Conservation (phyloP, 2,888 invertebrate species). For the Xylocampa areola region DNA sequence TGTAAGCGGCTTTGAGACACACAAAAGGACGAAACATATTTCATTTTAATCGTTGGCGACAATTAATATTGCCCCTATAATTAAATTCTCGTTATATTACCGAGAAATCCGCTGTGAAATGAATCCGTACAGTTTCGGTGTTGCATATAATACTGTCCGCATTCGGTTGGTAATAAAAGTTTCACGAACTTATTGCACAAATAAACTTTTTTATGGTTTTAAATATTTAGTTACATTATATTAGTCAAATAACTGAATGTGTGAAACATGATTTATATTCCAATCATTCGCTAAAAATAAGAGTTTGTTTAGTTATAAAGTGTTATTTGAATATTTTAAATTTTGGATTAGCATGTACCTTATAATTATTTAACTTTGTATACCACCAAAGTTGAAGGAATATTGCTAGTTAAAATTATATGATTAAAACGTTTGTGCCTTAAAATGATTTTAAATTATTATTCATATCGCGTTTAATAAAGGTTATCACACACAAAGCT, state of each 20-base stretch:
- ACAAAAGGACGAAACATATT: slow-evolving; percentile 16
- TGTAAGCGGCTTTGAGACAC: not conserved
- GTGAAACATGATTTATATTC: too few relatives aligned
- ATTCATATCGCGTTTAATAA: slow-evolving; percentile 2
- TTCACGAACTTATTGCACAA: slow-evolving; percentile 10
- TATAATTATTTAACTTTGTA: not conserved
- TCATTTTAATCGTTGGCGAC: slow-evolving; percentile 2
- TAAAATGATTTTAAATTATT: slow-evolving; percentile 3
- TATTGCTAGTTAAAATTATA: not conserved
- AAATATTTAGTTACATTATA: too few relatives aligned
- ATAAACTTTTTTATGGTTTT: slow-evolving; percentile 1
- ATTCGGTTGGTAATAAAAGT: slow-evolving; percentile 19
- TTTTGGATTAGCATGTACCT: not conserved
- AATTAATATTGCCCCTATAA: slow-evolving; percentile 19
- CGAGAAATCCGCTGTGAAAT: slow-evolving; percentile 18
- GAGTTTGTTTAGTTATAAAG: not conserved
- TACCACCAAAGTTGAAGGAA: not conserved
- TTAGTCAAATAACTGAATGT: too few relatives aligned
- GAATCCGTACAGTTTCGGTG: slow-evolving; percentile 11
- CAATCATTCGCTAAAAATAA: too few relatives aligned
- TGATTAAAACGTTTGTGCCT: not conserved
- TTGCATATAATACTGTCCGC: slow-evolving; percentile 17
- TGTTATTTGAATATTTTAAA: not conserved
- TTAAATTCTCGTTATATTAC: slow-evolving; percentile 16
- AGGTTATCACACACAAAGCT: not conserved